Conservation (phyloP, 2,797 vertebrate species). For the Sternotherus odoratus region DNA sequence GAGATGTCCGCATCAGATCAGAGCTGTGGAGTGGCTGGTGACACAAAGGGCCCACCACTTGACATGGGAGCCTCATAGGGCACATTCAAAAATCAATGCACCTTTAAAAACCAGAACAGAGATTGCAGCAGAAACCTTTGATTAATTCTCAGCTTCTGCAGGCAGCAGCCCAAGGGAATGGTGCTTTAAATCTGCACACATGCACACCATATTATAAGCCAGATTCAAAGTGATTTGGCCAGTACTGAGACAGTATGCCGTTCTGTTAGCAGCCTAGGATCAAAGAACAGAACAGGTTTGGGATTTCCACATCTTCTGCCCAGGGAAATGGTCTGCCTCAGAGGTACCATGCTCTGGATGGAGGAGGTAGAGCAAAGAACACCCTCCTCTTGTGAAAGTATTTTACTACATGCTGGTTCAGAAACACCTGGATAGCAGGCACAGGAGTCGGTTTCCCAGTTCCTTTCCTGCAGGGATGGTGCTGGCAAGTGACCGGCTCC, state of each 20-base stretch:
- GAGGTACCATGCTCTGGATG: background rate
- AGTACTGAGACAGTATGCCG: accelerated
- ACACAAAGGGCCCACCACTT: background rate
- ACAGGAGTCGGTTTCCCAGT: background rate
- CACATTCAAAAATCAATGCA: background rate
- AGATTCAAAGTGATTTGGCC: conserved; percentile 22
- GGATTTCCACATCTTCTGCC: background rate
- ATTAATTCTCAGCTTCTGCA: conserved; percentile 1
- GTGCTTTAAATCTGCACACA: background rate
- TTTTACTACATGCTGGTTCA: background rate
- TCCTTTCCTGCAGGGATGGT: accelerated
- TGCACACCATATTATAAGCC: background rate
- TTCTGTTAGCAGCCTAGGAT: background rate
- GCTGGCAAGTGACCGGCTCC: background rate
- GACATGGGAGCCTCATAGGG: background rate
- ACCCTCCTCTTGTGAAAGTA: background rate
- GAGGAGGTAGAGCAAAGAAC: accelerated
- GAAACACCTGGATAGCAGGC: background rate
- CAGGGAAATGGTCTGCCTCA: background rate
- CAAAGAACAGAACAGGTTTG: conserved; percentile 22
- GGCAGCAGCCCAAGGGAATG: background rate
- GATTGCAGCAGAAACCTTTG: background rate
- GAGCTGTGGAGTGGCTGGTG: background rate
- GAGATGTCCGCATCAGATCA: background rate
- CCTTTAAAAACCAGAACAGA: background rate